These are phyloP conservation scores for Oophaga pumilio DNA, from an alignment of 2,113 vertebrate species.

Conservation along the genomic window DNA sequence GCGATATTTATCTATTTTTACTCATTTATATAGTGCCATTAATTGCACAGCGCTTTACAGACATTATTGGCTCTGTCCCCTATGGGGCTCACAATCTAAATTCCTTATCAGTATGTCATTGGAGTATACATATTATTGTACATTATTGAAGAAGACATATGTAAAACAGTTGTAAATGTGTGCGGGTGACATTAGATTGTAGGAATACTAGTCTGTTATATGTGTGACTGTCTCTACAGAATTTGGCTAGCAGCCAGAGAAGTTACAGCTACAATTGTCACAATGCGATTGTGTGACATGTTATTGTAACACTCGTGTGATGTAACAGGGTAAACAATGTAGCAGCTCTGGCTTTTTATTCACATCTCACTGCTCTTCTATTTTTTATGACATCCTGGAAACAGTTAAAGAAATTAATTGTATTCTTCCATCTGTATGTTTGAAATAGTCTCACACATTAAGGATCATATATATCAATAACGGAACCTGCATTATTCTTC, in stretches of 20 bases:
- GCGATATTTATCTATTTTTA: no score
- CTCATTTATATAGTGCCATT: no score
- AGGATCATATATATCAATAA: neutral
- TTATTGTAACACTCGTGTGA: slow-evolving; percentile 5
- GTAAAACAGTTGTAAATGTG: slow-evolving; percentile 10
- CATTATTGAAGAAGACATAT: neutral
- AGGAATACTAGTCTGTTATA: neutral
- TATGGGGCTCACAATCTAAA: no score
- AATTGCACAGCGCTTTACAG: no score
- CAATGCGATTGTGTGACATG: slow-evolving; percentile 3
- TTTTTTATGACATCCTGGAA: neutral
- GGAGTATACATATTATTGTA: no score
- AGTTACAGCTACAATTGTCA: slow-evolving; percentile 6
- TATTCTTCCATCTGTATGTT: neutral
- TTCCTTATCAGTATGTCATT: no score
- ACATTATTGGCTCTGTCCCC: no score
- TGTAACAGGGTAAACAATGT: neutral
- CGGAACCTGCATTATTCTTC: neutral
- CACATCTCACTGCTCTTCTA: neutral
- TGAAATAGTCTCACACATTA: neutral
- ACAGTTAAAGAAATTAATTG: neutral
- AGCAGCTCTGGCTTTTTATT: slow-evolving; percentile 3
- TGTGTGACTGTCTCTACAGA: neutral
- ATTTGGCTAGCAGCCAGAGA: slow-evolving; percentile 8
- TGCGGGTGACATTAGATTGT: neutral